Conservation (phyloP, 2,797 vertebrate genomes). For the Premnoplex brunnescens region DNA sequence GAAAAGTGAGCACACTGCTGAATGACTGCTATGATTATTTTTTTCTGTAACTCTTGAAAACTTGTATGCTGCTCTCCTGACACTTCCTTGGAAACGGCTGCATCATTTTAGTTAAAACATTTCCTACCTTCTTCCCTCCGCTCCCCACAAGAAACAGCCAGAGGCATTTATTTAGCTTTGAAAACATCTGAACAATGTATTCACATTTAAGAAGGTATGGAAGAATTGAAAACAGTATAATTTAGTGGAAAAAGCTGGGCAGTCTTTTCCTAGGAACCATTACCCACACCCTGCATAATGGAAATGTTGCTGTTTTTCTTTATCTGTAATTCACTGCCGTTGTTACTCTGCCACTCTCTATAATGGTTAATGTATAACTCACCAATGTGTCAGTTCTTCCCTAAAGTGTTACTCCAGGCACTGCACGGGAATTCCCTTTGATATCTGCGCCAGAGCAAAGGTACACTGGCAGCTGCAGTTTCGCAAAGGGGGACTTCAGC, state of each 20-base stretch:
- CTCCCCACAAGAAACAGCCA: not conserved
- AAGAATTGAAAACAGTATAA: not conserved
- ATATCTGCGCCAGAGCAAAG: not conserved
- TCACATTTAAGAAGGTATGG: not conserved
- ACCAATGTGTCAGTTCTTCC: constrained; percentile 13
- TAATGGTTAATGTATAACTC: constrained; percentile 28
- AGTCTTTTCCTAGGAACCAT: not conserved
- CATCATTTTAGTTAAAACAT: not conserved
- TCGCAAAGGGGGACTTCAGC: not conserved
- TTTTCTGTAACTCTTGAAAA: not conserved
- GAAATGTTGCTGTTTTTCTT: not conserved
- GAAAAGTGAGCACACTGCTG: not conserved
- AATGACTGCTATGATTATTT: not conserved
- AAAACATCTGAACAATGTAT: constrained; percentile 5
- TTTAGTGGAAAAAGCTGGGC: not conserved
- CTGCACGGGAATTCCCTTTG: constrained; percentile 3
- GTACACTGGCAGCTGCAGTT: not conserved
- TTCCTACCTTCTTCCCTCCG: not conserved
- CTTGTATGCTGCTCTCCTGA: not conserved
- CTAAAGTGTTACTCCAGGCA: not conserved
- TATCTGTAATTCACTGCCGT: not conserved
- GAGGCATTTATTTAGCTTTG: not conserved
- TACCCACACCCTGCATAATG: not conserved
- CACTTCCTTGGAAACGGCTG: not conserved
- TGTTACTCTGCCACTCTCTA: not conserved